Base-by-base conservation (phyloP, 2,797 vertebrate species). In the Salarias fasciatus region DNA sequence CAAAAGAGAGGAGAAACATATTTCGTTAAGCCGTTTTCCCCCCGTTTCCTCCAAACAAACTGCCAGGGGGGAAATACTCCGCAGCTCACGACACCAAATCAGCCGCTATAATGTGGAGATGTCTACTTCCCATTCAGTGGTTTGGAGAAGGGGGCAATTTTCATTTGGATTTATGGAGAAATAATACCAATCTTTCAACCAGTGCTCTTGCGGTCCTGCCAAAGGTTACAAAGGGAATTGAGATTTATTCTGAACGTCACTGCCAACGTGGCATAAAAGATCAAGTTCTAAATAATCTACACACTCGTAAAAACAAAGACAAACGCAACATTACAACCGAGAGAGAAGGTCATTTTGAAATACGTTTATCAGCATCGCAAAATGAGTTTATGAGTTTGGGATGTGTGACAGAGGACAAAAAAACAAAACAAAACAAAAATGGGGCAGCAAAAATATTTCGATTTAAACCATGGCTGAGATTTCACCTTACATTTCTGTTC, bases 141-240 rank as follows among this genome's bases (percentile, higher is more conserved):
- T 93, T 92, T 92, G 77, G 87, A 85, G 82, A 86, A 89, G 89
- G 87, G 73, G 90, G 87, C 88, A 70, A 66, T 93, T 90, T 94
- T 91, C 85, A 83, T 90, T 87, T 92, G 85, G 93, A 94, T 94
- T 93, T 92, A 95, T 90, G 73, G 84, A 89, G 78, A 78, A 79
- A 90, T 79, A 90, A 88, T 77, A 67, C 63, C 87, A 90, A 91
- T 94, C 91, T 93, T 93, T 94, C 86, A 93, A 91, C 84, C 77
- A 53, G 53, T 74, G 79, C 71, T 92, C 91, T 87, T 87, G 91
- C 80, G 77, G 84, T 81, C 79, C 91, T 86, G 88, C 86, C 86
- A 86, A 93, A 92, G 90, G 93, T 92, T 93, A 94, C 91, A 89
- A 84, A 86, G 79, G 87, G 91, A 91, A 90, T 85, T 61, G 65